A percentile compares a stretch with the other conserved stretches of the same genome.
Evolutionary conservation across 2,888 invertebrate species (phyloP).

Genomic region (Thymelicus lineola): DNA sequence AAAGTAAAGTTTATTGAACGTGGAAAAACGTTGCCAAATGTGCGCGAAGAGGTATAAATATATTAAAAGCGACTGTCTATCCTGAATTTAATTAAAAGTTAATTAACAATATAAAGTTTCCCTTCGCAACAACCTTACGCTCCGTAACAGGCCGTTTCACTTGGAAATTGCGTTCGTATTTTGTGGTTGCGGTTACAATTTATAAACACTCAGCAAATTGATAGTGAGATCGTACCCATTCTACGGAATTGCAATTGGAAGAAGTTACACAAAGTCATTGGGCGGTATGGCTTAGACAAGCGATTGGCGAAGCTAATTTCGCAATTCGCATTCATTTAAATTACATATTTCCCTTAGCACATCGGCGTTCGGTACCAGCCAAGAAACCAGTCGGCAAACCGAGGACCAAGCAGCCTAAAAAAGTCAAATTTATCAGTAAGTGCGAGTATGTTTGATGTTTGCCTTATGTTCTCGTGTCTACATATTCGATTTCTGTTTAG

Average conservation of each 20-base stretch:
- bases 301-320: constrained; percentile 34
- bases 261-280: constrained; percentile 28
- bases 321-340: constrained; percentile 22
- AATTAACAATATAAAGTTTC: constrained; percentile 32
- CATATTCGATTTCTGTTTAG: background rate
- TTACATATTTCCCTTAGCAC: constrained; percentile 56
- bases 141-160: constrained; percentile 27
- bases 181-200: constrained; percentile 35
- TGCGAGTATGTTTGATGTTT: constrained; percentile 58
- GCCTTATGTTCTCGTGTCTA: background rate
- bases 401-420: constrained; percentile 94
- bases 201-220: constrained; percentile 33
- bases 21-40: too few species aligned
- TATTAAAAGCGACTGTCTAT: constrained; percentile 27
- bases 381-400: constrained; percentile 93
- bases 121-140: constrained; percentile 22
- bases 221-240: constrained; percentile 19
- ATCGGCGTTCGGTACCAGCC: constrained; percentile 87
- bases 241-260: constrained; percentile 8
- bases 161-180: constrained; percentile 31
- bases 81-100: constrained; percentile 33
- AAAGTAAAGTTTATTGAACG: constrained; percentile 39
- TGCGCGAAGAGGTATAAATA: constrained; percentile 5
- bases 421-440: constrained; percentile 97
- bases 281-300: constrained; percentile 31